Conservation (phyloP, 1,140 invertebrate genomes). For the Melitaea cinxia region DNA sequence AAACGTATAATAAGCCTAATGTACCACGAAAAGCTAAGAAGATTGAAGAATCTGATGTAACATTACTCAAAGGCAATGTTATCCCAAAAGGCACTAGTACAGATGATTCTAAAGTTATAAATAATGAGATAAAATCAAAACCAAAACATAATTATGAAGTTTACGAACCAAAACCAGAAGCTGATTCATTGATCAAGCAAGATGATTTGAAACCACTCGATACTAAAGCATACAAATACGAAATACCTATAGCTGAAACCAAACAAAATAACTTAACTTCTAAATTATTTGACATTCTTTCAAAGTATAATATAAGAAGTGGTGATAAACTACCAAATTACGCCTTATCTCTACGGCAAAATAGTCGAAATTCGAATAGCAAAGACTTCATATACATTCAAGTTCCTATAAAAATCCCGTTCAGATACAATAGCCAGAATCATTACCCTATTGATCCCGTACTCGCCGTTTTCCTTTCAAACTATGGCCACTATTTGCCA, state of each 20-base stretch:
- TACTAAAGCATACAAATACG: conserved; percentile 8
- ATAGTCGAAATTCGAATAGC: conserved; percentile 36
- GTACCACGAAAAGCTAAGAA: conserved; percentile 27
- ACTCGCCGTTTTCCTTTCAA: conserved; percentile 83
- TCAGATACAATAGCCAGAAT: conserved; percentile 79
- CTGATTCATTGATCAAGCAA: neutral
- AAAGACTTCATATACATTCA: conserved; percentile 34
- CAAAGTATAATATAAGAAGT: conserved; percentile 57
- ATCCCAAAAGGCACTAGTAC: neutral
- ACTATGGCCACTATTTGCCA: conserved; percentile 83
- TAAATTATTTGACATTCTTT: conserved; percentile 52
- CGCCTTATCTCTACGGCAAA: conserved; percentile 46
- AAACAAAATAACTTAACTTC: conserved; percentile 44
- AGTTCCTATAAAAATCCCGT: conserved; percentile 39
- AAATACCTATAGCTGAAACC: conserved; percentile 4
- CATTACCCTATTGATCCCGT: conserved; percentile 82
- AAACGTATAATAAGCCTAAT: neutral
- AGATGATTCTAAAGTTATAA: neutral
- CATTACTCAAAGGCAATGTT: neutral
- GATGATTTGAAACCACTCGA: neutral
- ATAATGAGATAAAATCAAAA: neutral
- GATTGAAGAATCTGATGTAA: conserved; percentile 14
- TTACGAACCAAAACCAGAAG: neutral
- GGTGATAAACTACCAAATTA: conserved; percentile 60
- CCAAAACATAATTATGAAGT: neutral